These are phyloP conservation scores for Celastrina argiolus DNA, from an alignment of 2,888 invertebrate species.

Conservation along the genomic window DNA sequence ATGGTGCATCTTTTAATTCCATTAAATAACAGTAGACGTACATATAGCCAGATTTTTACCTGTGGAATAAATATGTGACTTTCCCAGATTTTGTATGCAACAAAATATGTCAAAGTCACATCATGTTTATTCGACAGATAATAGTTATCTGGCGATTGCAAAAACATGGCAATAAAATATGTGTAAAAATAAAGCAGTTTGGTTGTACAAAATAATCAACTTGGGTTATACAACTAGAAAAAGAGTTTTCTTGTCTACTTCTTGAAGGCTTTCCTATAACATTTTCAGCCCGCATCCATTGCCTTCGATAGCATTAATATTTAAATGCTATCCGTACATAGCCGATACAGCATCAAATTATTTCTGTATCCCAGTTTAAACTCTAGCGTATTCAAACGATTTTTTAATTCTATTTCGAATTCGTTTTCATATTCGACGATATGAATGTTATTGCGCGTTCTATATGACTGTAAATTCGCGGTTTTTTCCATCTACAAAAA, in stretches of 20 bases:
- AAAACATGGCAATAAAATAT: no score
- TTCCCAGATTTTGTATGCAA: no score
- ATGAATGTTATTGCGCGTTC: constrained; percentile 1
- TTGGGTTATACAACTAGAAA: background rate
- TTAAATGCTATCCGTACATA: background rate
- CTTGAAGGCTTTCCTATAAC: background rate
- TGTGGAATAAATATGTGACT: no score
- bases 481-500: background rate
- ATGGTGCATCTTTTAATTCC: no score
- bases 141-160: no score
- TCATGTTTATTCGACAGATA: no score
- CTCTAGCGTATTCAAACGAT: background rate
- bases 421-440: constrained; percentile 4
- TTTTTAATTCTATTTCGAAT: constrained; percentile 11
- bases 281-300: background rate
- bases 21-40: no score
- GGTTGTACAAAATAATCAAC: background rate
- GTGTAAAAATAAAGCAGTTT: background rate
- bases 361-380: background rate
- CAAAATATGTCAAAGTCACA: no score
- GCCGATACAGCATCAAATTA: background rate
- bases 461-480: background rate
- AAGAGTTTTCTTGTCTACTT: background rate
- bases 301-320: background rate
- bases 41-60: no score